A percentile compares a stretch with the other conserved stretches of the same genome.
These are phyloP conservation scores for Monochamus saltuarius DNA, from an alignment of 1,140 invertebrate genomes.

Conservation along the genomic window DNA sequence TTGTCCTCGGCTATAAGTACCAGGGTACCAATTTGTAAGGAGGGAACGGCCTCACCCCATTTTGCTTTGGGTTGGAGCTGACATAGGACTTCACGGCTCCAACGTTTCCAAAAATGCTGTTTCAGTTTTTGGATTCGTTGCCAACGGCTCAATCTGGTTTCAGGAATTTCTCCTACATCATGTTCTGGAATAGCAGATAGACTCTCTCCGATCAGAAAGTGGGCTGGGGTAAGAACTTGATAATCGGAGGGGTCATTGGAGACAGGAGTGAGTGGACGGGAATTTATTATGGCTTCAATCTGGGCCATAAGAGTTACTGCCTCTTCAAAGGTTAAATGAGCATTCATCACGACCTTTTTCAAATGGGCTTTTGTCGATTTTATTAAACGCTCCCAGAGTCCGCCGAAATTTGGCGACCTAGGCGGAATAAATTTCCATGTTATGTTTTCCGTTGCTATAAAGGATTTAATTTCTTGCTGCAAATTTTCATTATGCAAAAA, in stretches of 20 bases:
- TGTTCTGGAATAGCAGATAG: conserved; percentile 43
- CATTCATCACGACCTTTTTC: too few relatives aligned
- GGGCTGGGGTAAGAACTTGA: too few relatives aligned
- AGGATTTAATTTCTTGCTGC: too few relatives aligned
- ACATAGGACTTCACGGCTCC: conserved; percentile 35
- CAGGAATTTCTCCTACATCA: conserved; percentile 22
- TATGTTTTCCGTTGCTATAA: conserved; percentile 6
- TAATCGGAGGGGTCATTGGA: too few relatives aligned
- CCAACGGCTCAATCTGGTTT: conserved; percentile 29
- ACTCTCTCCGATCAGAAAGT: conserved; percentile 39
- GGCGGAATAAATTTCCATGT: too few relatives aligned
- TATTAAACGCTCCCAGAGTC: too few relatives aligned
- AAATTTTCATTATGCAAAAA: too few relatives aligned
- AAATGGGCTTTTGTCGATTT: too few relatives aligned
- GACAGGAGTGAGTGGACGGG: too few relatives aligned
- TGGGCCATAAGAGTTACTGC: too few relatives aligned
- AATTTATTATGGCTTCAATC: too few relatives aligned
- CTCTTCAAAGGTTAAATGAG: too few relatives aligned
- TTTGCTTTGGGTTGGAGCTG: conserved; percentile 32
- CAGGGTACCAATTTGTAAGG: neutral
- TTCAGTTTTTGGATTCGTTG: conserved; percentile 36
- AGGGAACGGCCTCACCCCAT: conserved; percentile 10
- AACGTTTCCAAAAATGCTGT: conserved; percentile 35
- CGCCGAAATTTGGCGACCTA: conserved; percentile 43
- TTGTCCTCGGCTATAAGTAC: conserved; percentile 34